Base-by-base conservation (phyloP, 2,113 vertebrate species). In the Triplophysa rosa region DNA sequence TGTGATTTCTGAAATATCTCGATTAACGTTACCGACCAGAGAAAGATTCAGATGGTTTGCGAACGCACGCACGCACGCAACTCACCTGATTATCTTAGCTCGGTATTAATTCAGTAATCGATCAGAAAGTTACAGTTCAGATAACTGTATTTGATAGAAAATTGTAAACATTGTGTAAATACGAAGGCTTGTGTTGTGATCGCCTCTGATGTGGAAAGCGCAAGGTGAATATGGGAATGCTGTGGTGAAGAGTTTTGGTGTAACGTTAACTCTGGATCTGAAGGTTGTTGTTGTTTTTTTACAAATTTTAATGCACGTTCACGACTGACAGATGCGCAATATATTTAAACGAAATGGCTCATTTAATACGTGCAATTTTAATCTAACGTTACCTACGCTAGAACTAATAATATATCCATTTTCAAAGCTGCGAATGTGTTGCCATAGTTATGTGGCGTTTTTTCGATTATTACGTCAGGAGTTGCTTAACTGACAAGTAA, bases 221-320 rank as follows among this genome's bases (percentile, higher is more conserved):
- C 17, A 29, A 62, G 65, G 67, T 78, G 24, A 73, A 59, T 8
- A 62, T 67, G 16, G 1, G 10, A 11, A 16, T 12, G 14, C 29
- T 17, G 47, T 52, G 42, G 21, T 19, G 21, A 68, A 23, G 24
- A 62, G 23, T 33, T 19, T 66, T 21, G 23, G 9, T 42, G 52
- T 13, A 47, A n/a, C n/a, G n/a, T n/a, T n/a, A n/a, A 71, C 62
- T 67, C 63, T 52, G 42, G 61, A 71, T 80, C 69, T 66, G 62
- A 56, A 69, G 66, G 12, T 37, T 14, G 16, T 6, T 26, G 16
- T 16, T 7, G n/a, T n/a, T 21, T 9, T 21, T n/a, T 2, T 21
- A 0, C 7, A 58, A 3, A n/a, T 58, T 58, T 21, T 21, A n/a
- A 56, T 58, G 54, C 19, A 58, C 54, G 5, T 37, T 37, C 2